Base-by-base conservation (phyloP, 1,140 invertebrate species). In the Drosophila subpulchrella region DNA sequence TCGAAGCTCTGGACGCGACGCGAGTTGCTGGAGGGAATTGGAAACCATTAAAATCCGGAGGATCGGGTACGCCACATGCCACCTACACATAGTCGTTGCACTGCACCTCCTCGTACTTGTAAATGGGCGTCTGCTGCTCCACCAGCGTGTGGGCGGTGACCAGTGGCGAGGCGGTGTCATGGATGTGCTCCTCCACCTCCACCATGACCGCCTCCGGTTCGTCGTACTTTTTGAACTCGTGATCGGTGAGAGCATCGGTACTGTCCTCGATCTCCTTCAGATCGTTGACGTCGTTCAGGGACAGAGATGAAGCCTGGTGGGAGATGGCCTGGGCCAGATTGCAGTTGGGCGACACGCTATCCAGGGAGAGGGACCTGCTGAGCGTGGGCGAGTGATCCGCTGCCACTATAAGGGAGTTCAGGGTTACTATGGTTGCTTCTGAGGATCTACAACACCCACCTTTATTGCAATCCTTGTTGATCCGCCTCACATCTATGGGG, bases 231-330 rank as follows among this genome's bases (percentile, higher is more conserved):
- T 92, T 91, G 15, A 75, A 92, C 57, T 92, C 88, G 15, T 94
- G 82, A 56, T 94, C 93, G 6, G 74, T 59, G 13, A 88, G 44
- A 4, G 75, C 71, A 55, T 79, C 81, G 2, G 67, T 74, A n/a
- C 90, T 90, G 60, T 94, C 94, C 53, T 90, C 74, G 36, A 88
- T 80, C 32, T 91, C 83, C 50, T 92, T 90, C 4, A 95, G 91
- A 61, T 95, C 94, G 71, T 95, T 95, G 56, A 94, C 94, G 81
- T 96, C 94, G 72, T 96, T 96, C 0, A 96, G 93, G 5, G 95
- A 96, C 8, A 96, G 88, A 80, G 96, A 96, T 2, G 96, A 96
- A 0, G 95, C 95, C 78, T 95, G 95, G 47, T 94, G 94, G 38
- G 93, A 94, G 59, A 93, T 93, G 66, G 71, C 91, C 68, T 60